These are phyloP conservation scores for Bombus impatiens DNA, from an alignment of 1,140 invertebrate species.

Conservation along the genomic window DNA sequence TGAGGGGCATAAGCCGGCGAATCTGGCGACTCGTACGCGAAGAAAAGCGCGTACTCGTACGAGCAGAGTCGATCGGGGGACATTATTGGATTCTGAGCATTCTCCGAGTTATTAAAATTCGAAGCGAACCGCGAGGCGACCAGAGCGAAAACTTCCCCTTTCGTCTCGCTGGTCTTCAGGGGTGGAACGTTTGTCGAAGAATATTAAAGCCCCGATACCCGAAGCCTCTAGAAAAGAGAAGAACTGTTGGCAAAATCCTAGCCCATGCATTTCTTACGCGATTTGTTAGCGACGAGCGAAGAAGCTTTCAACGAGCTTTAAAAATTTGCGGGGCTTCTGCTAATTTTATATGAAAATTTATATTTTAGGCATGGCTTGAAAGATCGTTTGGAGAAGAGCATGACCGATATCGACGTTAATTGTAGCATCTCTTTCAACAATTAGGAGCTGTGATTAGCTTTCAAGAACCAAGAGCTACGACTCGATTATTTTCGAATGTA, in stretches of 20 bases:
- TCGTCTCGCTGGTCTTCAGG: constrained; percentile 53
- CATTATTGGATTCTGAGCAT: constrained; percentile 83
- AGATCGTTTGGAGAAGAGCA: no score
- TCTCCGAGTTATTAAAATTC: constrained; percentile 82
- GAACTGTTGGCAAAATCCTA: constrained; percentile 55
- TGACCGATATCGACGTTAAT: no score
- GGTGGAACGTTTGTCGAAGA: constrained; percentile 72
- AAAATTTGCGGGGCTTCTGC: fast-evolving
- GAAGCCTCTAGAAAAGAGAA: constrained; percentile 59
- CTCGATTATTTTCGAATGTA: no score
- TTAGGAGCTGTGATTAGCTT: no score
- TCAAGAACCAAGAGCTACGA: no score
- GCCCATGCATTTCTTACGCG: constrained; percentile 54
- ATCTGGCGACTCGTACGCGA: constrained; percentile 28
- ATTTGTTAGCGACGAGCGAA: constrained; percentile 61
- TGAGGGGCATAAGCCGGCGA: constrained; percentile 42
- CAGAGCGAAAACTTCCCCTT: constrained; percentile 50
- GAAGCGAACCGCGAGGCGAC: constrained; percentile 77
- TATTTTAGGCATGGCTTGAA: no score
- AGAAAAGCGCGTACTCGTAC: constrained; percentile 12
- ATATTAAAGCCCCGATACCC: constrained; percentile 78
- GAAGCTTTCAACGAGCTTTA: no score
- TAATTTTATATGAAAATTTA: no score
- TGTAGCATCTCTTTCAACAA: no score
- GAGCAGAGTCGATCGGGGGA: constrained; percentile 40